phyloP scores from a whole-genome alignment of 1,140 invertebrate species.

The Tenebrio molitor region DNA sequence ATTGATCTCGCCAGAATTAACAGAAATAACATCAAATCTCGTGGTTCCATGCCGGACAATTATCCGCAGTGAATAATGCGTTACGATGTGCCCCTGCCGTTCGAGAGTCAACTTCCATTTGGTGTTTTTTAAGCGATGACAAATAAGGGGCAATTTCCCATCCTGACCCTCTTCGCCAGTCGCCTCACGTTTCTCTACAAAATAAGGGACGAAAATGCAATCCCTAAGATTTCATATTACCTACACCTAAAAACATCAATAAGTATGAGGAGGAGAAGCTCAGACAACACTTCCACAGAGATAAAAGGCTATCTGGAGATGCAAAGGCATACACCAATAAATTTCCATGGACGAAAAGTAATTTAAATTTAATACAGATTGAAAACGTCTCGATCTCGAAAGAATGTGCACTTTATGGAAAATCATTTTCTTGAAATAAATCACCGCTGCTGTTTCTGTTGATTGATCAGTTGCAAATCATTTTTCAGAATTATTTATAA shows the following conservation, averaged over 20 bases:
- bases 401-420: no score
- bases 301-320: not conserved
- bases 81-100: not conserved
- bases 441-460: not conserved
- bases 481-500: no score
- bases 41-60: not conserved
- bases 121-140: constrained; percentile 23
- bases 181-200: constrained; percentile 33
- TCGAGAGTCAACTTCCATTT: no score
- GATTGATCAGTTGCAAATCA: no score
- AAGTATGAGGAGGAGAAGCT: constrained; percentile 19
- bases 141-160: constrained; percentile 43
- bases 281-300: not conserved
- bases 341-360: constrained; percentile 13
- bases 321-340: constrained; percentile 2
- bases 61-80: not conserved
- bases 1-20: constrained; percentile 21
- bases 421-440: no score
- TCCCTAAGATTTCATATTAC: constrained; percentile 49
- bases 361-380: constrained; percentile 33
- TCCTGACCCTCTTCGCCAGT: constrained; percentile 29
- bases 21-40: constrained; percentile 17
- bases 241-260: constrained; percentile 33
- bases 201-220: constrained; percentile 47
- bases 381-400: constrained; percentile 3